Percentiles rank a stretch among this genome's conserved stretches.
These are phyloP conservation scores for Brachypalpus laphriformis DNA, from an alignment of 2,888 invertebrate species.

Conservation along the genomic window DNA sequence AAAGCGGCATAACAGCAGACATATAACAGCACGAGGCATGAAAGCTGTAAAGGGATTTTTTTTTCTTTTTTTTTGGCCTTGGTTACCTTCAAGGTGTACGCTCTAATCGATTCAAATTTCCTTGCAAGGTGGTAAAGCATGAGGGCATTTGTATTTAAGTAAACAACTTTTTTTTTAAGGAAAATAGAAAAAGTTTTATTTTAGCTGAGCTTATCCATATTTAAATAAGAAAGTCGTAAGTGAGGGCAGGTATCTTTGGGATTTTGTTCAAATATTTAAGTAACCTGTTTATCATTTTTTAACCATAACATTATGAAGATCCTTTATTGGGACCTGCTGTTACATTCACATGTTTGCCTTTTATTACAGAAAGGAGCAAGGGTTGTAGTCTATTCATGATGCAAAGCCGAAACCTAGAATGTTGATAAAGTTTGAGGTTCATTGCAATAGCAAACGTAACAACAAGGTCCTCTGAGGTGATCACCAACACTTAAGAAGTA, in stretches of 20 bases:
- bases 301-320: constrained; percentile 11
- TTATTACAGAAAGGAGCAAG: too few species aligned
- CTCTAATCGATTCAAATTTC: constrained; percentile 61
- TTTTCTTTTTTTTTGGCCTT: not conserved
- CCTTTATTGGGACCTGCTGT: not conserved
- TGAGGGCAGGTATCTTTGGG: not conserved
- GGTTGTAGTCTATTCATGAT: too few species aligned
- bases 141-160: constrained; percentile 43
- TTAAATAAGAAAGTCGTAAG: not conserved
- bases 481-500: too few species aligned
- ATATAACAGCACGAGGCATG: not conserved
- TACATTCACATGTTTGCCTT: too few species aligned
- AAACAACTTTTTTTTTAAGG: constrained; percentile 9
- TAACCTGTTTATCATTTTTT: constrained; percentile 9
- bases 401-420: too few species aligned
- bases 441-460: too few species aligned
- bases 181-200: not conserved
- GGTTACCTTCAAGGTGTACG: constrained; percentile 19
- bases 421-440: too few species aligned
- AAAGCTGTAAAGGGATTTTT: not conserved
- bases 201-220: not conserved
- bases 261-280: not conserved
- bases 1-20: constrained; percentile 25
- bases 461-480: too few species aligned
- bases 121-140: constrained; percentile 45